phyloP scores from a whole-genome alignment of 1,140 invertebrate species.

The Conus ventricosus region DNA sequence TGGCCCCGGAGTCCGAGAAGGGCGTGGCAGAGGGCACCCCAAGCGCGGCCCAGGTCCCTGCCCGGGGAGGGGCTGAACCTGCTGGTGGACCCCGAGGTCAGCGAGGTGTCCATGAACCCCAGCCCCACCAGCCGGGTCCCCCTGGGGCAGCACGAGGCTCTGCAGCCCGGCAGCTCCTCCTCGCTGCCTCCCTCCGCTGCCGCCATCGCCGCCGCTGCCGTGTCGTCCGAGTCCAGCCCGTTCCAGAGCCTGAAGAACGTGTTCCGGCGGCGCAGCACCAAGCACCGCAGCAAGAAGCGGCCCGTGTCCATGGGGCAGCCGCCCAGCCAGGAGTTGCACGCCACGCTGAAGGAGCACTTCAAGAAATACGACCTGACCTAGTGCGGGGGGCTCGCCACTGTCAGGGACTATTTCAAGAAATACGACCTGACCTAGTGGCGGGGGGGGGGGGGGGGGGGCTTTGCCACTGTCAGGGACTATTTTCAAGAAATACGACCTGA shows the following conservation, averaged over 20 bases:
- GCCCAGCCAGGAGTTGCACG: neutral
- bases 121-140: neutral
- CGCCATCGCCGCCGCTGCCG: neutral
- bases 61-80: neutral
- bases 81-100: neutral
- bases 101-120: neutral
- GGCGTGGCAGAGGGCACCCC: neutral
- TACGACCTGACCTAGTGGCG: no score
- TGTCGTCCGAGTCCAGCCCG: neutral
- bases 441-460: no score
- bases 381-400: neutral
- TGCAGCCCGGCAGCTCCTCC: neutral
- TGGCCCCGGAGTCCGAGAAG: neutral
- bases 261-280: neutral
- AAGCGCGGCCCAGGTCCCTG: neutral
- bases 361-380: neutral
- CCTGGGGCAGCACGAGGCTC: neutral
- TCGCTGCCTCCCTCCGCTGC: neutral
- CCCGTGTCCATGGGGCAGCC: neutral
- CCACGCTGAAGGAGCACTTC: neutral
- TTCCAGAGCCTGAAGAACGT: constrained; percentile 10
- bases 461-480: no score
- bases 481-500: neutral
- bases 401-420: no score
- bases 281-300: neutral